These are phyloP conservation scores for Drosophila paranaensis DNA, from an alignment of 2,888 invertebrate genomes.

Conservation along the genomic window DNA sequence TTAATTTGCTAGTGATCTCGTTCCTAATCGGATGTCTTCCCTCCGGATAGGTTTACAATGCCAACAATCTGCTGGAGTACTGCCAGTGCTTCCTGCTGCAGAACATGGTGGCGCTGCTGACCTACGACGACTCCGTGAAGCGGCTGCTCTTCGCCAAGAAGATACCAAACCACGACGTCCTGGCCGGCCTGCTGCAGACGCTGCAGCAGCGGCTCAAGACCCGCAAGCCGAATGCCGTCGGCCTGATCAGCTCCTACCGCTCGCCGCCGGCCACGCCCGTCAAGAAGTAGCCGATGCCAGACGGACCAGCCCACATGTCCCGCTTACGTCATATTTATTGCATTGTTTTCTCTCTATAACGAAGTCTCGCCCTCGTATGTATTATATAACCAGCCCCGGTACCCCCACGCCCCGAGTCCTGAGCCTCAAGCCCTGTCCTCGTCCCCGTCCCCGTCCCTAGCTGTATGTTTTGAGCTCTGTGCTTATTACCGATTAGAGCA, in stretches of 20 bases:
- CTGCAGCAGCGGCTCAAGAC: slow-evolving; percentile 93
- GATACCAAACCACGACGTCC: slow-evolving; percentile 94
- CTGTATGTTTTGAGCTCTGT: neutral
- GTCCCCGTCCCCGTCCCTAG: neutral
- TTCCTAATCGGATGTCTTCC: neutral
- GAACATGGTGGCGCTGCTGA: slow-evolving; percentile 96
- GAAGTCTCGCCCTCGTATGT: slow-evolving; percentile 51
- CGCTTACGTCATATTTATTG: slow-evolving; percentile 68
- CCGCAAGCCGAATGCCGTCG: slow-evolving; percentile 83
- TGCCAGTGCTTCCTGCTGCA: slow-evolving; percentile 96
- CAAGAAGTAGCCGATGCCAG: slow-evolving; percentile 54
- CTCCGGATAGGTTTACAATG: slow-evolving; percentile 91
- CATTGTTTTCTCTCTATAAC: slow-evolving; percentile 63
- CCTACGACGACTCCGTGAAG: slow-evolving; percentile 95
- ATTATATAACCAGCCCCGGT: slow-evolving; percentile 60
- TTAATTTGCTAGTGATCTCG: neutral
- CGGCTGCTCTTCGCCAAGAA: slow-evolving; percentile 94
- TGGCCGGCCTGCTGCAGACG: slow-evolving; percentile 92
- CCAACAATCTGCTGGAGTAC: slow-evolving; percentile 93
- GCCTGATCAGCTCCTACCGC: slow-evolving; percentile 75
- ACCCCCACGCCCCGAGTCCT: slow-evolving; percentile 2
- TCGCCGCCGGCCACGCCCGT: slow-evolving; percentile 75
- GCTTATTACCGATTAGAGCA: slow-evolving; percentile 25
- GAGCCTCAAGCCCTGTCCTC: neutral
- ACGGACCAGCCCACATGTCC: slow-evolving; percentile 3